A percentile compares a stretch with the other conserved stretches of the same genome.
Evolutionary conservation across 2,888 invertebrate species (phyloP).

Genomic region (Exocentrus adspersus): DNA sequence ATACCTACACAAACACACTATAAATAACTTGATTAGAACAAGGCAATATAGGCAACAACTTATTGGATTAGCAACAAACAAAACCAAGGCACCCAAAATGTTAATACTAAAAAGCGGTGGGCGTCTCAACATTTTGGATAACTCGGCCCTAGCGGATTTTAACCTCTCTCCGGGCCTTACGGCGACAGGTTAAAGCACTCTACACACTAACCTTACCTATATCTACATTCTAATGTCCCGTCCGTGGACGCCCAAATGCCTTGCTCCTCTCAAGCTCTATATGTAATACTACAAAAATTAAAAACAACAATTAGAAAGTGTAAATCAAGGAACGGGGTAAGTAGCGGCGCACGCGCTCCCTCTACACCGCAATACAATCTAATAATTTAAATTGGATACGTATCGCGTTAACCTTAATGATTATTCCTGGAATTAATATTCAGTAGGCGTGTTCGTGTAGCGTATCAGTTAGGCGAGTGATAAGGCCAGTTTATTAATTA

Average conservation of each 20-base stretch:
- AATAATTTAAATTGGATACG: too few species aligned
- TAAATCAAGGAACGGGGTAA: neutral
- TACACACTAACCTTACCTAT: slow-evolving; percentile 48
- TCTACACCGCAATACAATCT: slow-evolving; percentile 6
- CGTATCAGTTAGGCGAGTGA: too few species aligned
- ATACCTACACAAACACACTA: neutral
- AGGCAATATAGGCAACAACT: slow-evolving; percentile 23
- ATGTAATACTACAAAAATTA: slow-evolving; percentile 57
- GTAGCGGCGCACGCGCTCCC: neutral
- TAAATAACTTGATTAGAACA: slow-evolving; percentile 34
- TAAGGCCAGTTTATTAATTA: too few species aligned
- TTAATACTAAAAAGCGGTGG: neutral
- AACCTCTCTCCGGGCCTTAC: neutral
- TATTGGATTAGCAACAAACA: too few species aligned
- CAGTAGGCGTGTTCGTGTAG: too few species aligned
- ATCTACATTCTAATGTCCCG: slow-evolving; percentile 34
- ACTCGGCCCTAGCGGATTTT: too few species aligned
- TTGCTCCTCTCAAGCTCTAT: slow-evolving; percentile 46
- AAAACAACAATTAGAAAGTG: slow-evolving; percentile 35
- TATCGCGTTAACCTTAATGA: too few species aligned
- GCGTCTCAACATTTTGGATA: slow-evolving; percentile 14
- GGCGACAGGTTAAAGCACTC: slow-evolving; percentile 34
- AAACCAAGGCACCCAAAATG: slow-evolving; percentile 4
- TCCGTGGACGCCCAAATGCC: slow-evolving; percentile 34
- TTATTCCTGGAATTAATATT: too few species aligned